Conservation (phyloP, 1,140 invertebrate genomes). For the Belonocnema kinseyi region DNA sequence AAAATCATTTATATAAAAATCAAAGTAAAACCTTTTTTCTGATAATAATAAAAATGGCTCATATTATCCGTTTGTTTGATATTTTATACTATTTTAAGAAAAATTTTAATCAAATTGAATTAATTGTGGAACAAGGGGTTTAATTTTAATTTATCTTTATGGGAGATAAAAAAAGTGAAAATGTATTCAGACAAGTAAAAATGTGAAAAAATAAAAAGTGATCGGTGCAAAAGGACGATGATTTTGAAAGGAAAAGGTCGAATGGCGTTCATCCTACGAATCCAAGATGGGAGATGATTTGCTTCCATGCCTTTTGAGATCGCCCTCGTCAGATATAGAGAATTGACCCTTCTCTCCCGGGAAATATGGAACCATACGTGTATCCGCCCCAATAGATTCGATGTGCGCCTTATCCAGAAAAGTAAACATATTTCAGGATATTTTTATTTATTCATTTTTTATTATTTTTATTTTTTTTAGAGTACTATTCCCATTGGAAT, state of each 20-base stretch:
- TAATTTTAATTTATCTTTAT: too few species aligned
- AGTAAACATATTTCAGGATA: constrained; percentile 31
- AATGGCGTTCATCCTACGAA: neutral
- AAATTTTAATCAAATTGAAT: too few species aligned
- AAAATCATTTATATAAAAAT: too few species aligned
- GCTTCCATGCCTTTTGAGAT: constrained; percentile 39
- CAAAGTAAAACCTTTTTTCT: too few species aligned
- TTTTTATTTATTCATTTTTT: neutral
- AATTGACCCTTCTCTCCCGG: constrained; percentile 61
- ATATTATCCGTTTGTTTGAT: too few species aligned
- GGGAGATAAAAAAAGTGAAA: neutral
- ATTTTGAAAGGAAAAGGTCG: neutral
- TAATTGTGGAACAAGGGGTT: too few species aligned
- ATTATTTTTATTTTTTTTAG: neutral
- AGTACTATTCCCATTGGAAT: too few species aligned
- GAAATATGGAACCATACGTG: constrained; percentile 62
- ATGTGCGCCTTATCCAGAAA: constrained; percentile 12
- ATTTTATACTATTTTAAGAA: too few species aligned
- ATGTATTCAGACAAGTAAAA: neutral
- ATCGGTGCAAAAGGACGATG: neutral
- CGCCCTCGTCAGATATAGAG: constrained; percentile 54
- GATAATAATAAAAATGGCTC: too few species aligned
- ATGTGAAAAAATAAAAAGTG: neutral
- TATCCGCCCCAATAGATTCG: constrained; percentile 34
- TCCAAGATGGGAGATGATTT: constrained; percentile 51